Percentiles rank a stretch among this genome's conserved stretches.
Conservation (phyloP, 2,797 vertebrate species). For the Coregonus ussuriensis region DNA sequence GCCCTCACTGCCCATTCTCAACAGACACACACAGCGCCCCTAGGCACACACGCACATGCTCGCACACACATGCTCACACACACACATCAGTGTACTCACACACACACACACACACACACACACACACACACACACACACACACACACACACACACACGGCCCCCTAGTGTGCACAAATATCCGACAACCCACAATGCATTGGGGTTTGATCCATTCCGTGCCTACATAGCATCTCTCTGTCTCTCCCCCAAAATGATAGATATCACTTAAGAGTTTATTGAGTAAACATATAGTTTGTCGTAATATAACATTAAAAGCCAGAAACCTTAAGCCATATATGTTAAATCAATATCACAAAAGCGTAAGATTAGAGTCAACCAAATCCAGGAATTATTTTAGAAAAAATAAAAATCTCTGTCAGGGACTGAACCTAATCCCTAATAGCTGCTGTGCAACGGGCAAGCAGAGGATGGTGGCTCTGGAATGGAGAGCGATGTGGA, state of each 20-base stretch:
- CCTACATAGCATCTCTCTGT: too few relatives aligned
- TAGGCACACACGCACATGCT: background rate
- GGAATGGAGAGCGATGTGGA: background rate
- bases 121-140: constrained; percentile 39
- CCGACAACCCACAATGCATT: background rate
- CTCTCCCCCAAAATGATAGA: background rate
- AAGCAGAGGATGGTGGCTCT: background rate
- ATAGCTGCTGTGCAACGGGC: constrained; percentile 52
- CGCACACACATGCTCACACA: background rate
- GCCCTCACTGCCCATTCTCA: constrained; percentile 47
- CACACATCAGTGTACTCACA: constrained; percentile 35
- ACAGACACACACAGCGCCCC: background rate
- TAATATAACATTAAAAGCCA: constrained; percentile 59
- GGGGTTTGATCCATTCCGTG: background rate
- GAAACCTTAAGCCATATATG: constrained; percentile 50
- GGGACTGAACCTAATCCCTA: constrained; percentile 58
- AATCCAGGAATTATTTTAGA: constrained; percentile 75
- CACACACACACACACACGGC: constrained; percentile 3
- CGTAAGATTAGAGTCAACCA: constrained; percentile 62
- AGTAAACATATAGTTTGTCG: constrained; percentile 24
- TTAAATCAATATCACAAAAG: constrained; percentile 75
- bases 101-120: background rate
- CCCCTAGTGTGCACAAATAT: background rate
- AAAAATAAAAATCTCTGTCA: constrained; percentile 72
- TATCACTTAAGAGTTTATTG: constrained; percentile 43